Conservation (phyloP, 1,140 invertebrate species). For the Aleiodes sp. region DNA sequence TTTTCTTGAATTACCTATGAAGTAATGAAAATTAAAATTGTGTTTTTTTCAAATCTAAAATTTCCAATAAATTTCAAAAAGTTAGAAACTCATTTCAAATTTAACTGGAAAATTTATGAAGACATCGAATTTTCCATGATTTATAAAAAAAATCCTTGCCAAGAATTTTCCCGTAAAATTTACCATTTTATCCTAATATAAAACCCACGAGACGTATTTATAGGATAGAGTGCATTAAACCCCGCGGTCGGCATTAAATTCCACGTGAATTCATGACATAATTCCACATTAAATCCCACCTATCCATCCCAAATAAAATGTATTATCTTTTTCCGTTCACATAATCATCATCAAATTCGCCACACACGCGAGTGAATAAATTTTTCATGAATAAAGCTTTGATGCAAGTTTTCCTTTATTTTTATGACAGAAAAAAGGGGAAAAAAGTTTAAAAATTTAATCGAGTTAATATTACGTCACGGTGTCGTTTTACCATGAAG, state of each 20-base stretch:
- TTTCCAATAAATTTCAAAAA: too few relatives aligned
- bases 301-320: background rate
- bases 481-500: constrained; percentile 35
- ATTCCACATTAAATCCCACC: constrained; percentile 1
- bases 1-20: too few relatives aligned
- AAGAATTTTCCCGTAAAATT: background rate
- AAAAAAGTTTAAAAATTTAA: too few relatives aligned
- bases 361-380: background rate
- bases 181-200: background rate
- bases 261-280: constrained; percentile 12
- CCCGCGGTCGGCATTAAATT: constrained; percentile 4
- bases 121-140: too few relatives aligned
- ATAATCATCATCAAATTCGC: background rate
- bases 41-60: too few relatives aligned
- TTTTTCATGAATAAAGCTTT: background rate
- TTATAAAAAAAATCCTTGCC: too few relatives aligned
- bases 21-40: too few relatives aligned
- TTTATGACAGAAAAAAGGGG: too few relatives aligned
- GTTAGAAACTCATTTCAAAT: too few relatives aligned
- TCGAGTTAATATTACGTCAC: background rate
- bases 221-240: constrained; percentile 8
- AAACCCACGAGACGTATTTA: background rate
- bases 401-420: background rate
- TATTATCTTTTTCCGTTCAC: background rate
- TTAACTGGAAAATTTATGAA: too few relatives aligned